Base-by-base conservation (phyloP, 2,888 invertebrate genomes). In the Cosmorhoe ocellata region DNA sequence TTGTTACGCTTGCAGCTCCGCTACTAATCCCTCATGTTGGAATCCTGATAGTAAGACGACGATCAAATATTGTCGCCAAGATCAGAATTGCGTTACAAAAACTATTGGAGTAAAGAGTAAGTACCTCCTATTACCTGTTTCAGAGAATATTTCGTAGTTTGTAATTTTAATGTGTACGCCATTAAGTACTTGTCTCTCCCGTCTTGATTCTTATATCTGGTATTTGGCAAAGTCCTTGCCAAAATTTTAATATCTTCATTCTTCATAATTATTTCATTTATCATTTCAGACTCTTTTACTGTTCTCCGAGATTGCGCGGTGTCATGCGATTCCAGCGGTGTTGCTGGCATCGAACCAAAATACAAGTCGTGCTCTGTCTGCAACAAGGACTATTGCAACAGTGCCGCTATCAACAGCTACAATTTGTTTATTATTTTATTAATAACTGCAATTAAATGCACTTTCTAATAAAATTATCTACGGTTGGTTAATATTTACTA, bases 1-100 rank as follows among this genome's bases (percentile, higher is more conserved):
- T 7, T 87, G 88, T 60, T 86, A 79, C 50, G 85, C 86, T 14
- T 87, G 85, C 47, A 84, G 78, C 33, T 76, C 78, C 28, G 67
- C 70, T 4, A 76, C 59, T 34, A 80, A 84, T 39, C 73, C 76
- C 3, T 66, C 70, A 13, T 88, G 88, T 56, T 71, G 72, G 74
- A 42, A 61, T 11, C 86, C 87, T 8, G 66, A 76, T 45, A 71
- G 68, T 50, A 65, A 49, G 39, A 88, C 88, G 1, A 76, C 81
- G 1, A 73, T 85, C 1, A 88, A 88, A 56, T 87, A 85, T 58
- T 88, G 88, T 54, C 67, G 63, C 1, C 63, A 58, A 56, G 75
- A 71, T 24, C 74, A 79, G 41, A 67, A 78, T 0, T 88, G 88
- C 56, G 56, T 86, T 0, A 79, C 73, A 0, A 86, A 82, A 64